Evolutionary conservation across 2,888 invertebrate genomes (phyloP).

Genomic region (Anodontia alba): DNA sequence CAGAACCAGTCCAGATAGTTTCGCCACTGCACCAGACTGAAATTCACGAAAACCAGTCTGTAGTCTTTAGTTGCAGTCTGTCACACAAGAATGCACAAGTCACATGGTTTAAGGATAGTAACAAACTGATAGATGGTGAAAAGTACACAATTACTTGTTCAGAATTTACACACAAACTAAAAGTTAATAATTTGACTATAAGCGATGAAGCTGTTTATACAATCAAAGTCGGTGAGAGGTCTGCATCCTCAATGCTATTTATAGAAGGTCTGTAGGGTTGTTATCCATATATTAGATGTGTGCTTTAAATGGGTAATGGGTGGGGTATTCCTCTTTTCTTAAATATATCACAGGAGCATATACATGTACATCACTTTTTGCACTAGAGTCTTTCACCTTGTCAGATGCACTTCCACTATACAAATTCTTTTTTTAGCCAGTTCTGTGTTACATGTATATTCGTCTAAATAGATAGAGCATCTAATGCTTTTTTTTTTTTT

Average conservation of each 20-base stretch:
- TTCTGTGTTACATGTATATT: no score
- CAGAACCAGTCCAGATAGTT: conserved; percentile 61
- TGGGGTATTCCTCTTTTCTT: not conserved
- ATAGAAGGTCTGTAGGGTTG: conserved; percentile 69
- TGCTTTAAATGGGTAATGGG: not conserved
- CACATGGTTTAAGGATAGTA: conserved; percentile 89
- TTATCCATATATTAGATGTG: conserved; percentile 1
- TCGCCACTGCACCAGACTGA: conserved; percentile 56
- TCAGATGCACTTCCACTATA: no score
- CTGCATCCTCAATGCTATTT: conserved; percentile 68
- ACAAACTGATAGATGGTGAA: conserved; percentile 58
- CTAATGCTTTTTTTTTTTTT: not conserved
- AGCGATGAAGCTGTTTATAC: conserved; percentile 76
- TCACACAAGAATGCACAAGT: conserved; percentile 92
- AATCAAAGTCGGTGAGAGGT: conserved; percentile 65
- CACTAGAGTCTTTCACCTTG: not conserved
- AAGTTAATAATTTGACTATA: conserved; percentile 66
- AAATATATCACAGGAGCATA: not conserved
- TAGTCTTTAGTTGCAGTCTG: conserved; percentile 88
- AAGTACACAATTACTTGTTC: conserved; percentile 71
- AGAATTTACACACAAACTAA: conserved; percentile 75
- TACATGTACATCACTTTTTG: not conserved
- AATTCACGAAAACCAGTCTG: conserved; percentile 58
- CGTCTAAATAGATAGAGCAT: no score
- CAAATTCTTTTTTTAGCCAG: no score